Conservation (phyloP, 2,113 vertebrate genomes). For the Prinia subflava region DNA sequence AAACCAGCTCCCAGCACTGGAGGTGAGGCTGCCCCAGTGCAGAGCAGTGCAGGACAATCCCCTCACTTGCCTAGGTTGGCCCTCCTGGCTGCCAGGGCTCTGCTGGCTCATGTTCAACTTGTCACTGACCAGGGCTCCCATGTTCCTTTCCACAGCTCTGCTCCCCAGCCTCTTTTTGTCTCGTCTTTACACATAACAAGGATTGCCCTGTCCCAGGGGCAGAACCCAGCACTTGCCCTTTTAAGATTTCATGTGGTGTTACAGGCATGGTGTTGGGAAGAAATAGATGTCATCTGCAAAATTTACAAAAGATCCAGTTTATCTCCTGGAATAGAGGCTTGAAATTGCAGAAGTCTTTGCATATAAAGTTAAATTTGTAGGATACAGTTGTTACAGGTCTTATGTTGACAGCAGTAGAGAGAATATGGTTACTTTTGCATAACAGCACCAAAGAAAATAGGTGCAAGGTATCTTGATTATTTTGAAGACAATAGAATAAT, state of each 20-base stretch:
- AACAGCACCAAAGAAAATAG: neutral
- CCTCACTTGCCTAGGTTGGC: neutral
- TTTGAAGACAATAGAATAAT: neutral
- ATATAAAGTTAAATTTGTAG: neutral
- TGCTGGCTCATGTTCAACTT: neutral
- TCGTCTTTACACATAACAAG: too few relatives aligned
- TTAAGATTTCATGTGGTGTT: neutral
- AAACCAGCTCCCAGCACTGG: accelerated
- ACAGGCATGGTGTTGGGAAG: neutral
- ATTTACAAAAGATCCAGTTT: neutral
- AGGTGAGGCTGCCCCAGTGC: accelerated
- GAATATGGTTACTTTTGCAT: neutral
- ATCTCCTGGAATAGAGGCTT: neutral
- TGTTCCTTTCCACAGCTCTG: accelerated
- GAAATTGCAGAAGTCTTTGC: neutral
- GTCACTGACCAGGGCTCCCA: accelerated
- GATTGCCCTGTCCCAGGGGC: neutral
- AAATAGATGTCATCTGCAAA: neutral
- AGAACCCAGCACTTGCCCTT: neutral
- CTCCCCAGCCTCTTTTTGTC: neutral
- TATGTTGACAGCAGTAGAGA: neutral
- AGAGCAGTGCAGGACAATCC: neutral
- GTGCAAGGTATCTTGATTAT: neutral
- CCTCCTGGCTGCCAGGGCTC: neutral
- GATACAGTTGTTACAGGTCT: neutral